Base-by-base conservation (phyloP, 2,113 vertebrate species). In the Dunckerocampus dactyliophorus region DNA sequence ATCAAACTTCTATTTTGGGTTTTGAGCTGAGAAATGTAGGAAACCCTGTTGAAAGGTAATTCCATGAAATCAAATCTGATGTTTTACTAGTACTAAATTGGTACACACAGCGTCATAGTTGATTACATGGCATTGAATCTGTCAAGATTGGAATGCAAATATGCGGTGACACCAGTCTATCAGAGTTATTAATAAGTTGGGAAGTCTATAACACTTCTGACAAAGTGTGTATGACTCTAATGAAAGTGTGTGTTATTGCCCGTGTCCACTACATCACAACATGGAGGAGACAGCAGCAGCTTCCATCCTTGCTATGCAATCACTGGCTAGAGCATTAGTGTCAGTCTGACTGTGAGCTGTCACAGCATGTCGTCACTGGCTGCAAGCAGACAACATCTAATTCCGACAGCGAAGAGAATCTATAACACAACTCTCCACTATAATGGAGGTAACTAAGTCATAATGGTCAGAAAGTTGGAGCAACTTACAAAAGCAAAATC, bases 301-400 rank as follows among this genome's bases (percentile, higher is more conserved):
- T 71, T 51, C 13, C 17, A 51, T 47, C 54, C 22, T 67, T 22
- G 75, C 68, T 76, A 78, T 52, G 72, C 67, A 65, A 62, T 65
- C 69, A 46, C 53, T 59, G 59, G 56, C 55, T 61, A 64, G 15
- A 47, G 59, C 80, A 80, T 76, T 82, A 80, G 75, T 54, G 71
- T 81, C 75, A 72, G 63, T 63, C 59, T 51, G 75, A 69, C 60
- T 75, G 53, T 57, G 72, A 74, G 13, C 24, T 16, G 51, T 64
- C 81, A 48, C 79, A 87, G 81, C 70, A 19, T 71, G 82, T 69
- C 74, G 62, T 65, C 75, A 59, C 65, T 31, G 65, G 24, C 10
- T 67, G 56, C 12, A 8, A 57, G 60, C 47, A 76, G 77, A 73
- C 70, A 71, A 69, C 77, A 62, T 75, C 57, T 43, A 21, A 45